phyloP scores from a whole-genome alignment of 2,888 invertebrate genomes.

The Dicycla oo region DNA sequence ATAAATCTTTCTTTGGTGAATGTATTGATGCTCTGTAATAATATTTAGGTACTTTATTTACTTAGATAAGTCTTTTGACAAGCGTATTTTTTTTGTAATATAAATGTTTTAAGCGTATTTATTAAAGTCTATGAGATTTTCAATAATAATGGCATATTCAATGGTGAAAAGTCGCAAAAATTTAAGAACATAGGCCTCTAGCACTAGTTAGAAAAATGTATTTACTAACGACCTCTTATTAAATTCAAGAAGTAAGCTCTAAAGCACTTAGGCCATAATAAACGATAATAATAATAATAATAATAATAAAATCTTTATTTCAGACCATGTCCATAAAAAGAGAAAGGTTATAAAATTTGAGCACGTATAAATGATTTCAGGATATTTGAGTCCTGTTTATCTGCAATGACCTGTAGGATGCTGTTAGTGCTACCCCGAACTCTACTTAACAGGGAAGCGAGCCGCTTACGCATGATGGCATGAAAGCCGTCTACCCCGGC shows the following conservation, averaged over 20 bases:
- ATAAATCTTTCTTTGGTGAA: conserved; percentile 41
- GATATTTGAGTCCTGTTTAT: too few relatives aligned
- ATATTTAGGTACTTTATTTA: conserved; percentile 40
- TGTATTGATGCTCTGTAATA: conserved; percentile 40
- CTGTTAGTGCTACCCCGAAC: too few relatives aligned
- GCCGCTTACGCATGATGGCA: too few relatives aligned
- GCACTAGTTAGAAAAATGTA: background rate
- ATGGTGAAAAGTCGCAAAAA: background rate
- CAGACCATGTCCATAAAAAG: too few relatives aligned
- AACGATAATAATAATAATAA: too few relatives aligned
- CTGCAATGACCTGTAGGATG: too few relatives aligned
- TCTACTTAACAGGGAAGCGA: too few relatives aligned
- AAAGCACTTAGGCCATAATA: conserved; percentile 22
- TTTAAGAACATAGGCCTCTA: background rate
- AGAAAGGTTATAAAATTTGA: too few relatives aligned
- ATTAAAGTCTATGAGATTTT: background rate
- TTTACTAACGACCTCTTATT: background rate
- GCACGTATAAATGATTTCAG: too few relatives aligned
- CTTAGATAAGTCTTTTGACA: conserved; percentile 22
- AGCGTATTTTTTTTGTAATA: background rate
- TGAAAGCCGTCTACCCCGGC: too few relatives aligned
- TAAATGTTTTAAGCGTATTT: background rate
- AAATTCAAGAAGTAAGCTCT: background rate
- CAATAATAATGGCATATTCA: background rate
- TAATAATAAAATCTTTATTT: too few relatives aligned